Base-by-base conservation (phyloP, 2,888 invertebrate species). In the Andrena chrysosceles region DNA sequence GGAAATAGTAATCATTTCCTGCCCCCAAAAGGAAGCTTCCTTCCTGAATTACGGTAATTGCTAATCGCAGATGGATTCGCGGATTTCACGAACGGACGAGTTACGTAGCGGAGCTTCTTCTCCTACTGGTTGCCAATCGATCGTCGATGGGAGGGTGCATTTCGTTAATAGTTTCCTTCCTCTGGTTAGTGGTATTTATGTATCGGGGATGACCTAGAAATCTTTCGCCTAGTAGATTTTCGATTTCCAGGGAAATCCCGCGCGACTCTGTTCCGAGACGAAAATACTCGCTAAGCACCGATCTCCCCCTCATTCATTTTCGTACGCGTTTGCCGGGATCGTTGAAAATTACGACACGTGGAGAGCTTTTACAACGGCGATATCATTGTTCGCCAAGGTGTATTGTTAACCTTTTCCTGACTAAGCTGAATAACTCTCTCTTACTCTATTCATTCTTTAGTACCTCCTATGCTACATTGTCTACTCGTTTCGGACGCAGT, bases 81-180 rank as follows among this genome's bases (percentile, higher is more conserved):
- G 63, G 52, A 81, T 76, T 81, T 60, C 64, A 66, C 59, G 33
- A 33, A 60, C 73, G 35, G 64, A 33, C 56, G 54, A 56, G 56
- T 54, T 54, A 23, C 20, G 20, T 16, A 13, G 49, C 60, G 66
- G 8, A 52, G 68, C 63, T 72, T 52, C 69, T 67, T 69, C 67
- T 35, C 10, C 54, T 52, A 23, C 54, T 68, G 33, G 66, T 62
- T 60, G 31, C 64, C 68, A 31, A 75, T 81, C 83, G 72, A 83
- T 80, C 63, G 42, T 29, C 80, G 70, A 84, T 63, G 67, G 23
- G 48, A 42, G 67, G 88, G 78, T 74, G 87, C 84, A 88, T 83
- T 81, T 83, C 77, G 66, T 77, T 86, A 79, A 88, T 81, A 86
- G 77, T 75, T 86, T 79, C 75, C 81, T 83, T 77, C 82, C 74